phyloP scores from a whole-genome alignment of 2,888 invertebrate species.

The Antheraea assamensis region DNA sequence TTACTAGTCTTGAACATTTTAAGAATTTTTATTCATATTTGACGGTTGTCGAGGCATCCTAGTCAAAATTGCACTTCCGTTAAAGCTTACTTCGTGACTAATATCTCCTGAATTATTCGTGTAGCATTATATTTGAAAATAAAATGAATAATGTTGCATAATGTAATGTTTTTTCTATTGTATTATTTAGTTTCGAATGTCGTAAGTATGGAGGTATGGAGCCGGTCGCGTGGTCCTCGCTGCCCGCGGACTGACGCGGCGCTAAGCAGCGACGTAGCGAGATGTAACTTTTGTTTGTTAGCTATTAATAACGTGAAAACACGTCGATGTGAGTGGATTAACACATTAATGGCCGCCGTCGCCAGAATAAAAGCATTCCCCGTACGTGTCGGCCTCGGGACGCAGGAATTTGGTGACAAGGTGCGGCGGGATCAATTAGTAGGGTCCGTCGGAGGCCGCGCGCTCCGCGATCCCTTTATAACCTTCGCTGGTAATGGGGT shows the following conservation, averaged over 20 bases:
- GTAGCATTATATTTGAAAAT: too few relatives aligned
- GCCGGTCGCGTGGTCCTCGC: not conserved
- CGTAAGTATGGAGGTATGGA: not conserved
- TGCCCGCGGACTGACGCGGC: not conserved
- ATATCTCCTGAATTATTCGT: too few relatives aligned
- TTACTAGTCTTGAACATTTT: too few relatives aligned
- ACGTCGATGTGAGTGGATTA: constrained; percentile 70
- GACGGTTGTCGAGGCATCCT: too few relatives aligned
- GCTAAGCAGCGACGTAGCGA: constrained; percentile 41
- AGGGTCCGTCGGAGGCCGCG: constrained; percentile 33
- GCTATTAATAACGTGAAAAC: constrained; percentile 72
- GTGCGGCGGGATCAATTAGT: constrained; percentile 49
- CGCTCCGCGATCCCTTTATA: constrained; percentile 28
- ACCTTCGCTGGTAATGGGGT: constrained; percentile 20
- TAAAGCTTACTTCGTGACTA: too few relatives aligned
- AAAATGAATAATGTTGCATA: too few relatives aligned
- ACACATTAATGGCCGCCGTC: constrained; percentile 73
- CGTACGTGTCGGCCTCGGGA: constrained; percentile 49
- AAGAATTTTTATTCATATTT: too few relatives aligned
- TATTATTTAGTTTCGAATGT: not conserved
- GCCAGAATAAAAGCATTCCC: constrained; percentile 76
- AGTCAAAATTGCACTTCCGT: too few relatives aligned
- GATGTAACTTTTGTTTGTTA: constrained; percentile 54
- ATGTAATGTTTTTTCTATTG: not conserved
- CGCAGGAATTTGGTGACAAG: constrained; percentile 57